Percentiles rank a stretch among this genome's conserved stretches.
These are phyloP conservation scores for Sipha maydis DNA, from an alignment of 2,888 invertebrate genomes.

Conservation along the genomic window DNA sequence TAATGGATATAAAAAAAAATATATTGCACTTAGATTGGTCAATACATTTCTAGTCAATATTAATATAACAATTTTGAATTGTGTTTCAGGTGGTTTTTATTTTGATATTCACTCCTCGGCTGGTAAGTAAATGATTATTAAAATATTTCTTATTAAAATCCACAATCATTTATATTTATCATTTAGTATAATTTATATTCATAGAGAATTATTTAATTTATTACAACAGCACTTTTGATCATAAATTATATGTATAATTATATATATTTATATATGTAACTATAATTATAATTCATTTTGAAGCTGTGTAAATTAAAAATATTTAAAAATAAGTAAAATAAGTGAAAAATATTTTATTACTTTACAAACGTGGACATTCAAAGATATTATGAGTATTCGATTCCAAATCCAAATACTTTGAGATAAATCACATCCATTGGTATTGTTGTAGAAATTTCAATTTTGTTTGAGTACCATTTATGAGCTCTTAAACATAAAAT, in stretches of 20 bases:
- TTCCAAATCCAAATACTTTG: slow-evolving; percentile 35
- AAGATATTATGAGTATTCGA: slow-evolving; percentile 29
- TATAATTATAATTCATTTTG: neutral
- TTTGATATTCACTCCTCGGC: slow-evolving; percentile 39
- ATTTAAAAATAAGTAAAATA: neutral
- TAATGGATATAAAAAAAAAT: too few relatives aligned
- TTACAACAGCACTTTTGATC: too few relatives aligned
- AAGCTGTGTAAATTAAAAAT: slow-evolving; percentile 7
- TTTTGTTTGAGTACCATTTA: neutral
- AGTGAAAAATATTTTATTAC: neutral
- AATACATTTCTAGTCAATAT: too few relatives aligned
- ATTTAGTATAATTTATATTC: too few relatives aligned
- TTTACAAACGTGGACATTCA: neutral
- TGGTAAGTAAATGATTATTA: slow-evolving; percentile 16
- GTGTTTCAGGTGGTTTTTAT: slow-evolving; percentile 51
- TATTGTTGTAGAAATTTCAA: slow-evolving; percentile 26
- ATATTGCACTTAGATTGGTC: too few relatives aligned
- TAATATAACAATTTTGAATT: slow-evolving; percentile 18
- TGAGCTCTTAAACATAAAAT: slow-evolving; percentile 21
- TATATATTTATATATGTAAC: neutral
- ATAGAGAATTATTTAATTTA: too few relatives aligned
- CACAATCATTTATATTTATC: too few relatives aligned
- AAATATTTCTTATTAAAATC: neutral
- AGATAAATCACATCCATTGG: slow-evolving; percentile 24
- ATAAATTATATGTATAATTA: too few relatives aligned